These are phyloP conservation scores for Tragopan temminckii DNA, from an alignment of 2,797 vertebrate species.

Conservation along the genomic window DNA sequence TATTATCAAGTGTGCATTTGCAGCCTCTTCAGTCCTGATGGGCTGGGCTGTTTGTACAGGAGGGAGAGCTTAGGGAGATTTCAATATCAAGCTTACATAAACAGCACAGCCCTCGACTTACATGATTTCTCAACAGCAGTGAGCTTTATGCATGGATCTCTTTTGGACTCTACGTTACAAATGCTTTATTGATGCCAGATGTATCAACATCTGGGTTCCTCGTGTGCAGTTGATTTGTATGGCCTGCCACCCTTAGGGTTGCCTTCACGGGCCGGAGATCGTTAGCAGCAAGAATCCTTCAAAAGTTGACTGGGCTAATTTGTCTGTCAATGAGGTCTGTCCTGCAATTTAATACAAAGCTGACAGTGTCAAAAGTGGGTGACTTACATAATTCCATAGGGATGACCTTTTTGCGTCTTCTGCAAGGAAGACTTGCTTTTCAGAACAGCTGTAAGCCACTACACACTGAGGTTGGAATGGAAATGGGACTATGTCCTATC, in stretches of 20 bases:
- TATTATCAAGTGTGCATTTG: slow-evolving; percentile 16
- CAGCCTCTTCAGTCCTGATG: background rate
- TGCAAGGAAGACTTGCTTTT: background rate
- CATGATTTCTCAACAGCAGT: slow-evolving; percentile 35
- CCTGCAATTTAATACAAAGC: background rate
- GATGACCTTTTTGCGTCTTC: background rate
- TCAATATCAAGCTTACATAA: background rate
- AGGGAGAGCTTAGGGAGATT: background rate
- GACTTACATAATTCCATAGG: background rate
- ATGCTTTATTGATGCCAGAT: slow-evolving; percentile 60
- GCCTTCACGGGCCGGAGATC: slow-evolving; percentile 64
- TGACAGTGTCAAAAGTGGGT: background rate
- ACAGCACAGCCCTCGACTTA: slow-evolving; percentile 45
- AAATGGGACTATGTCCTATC: background rate
- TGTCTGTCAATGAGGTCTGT: slow-evolving; percentile 43
- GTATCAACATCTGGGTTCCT: slow-evolving; percentile 65
- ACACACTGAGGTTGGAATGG: background rate
- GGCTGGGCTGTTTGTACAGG: background rate
- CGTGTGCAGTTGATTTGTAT: slow-evolving; percentile 48
- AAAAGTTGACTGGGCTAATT: slow-evolving; percentile 70
- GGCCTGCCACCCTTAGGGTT: slow-evolving; percentile 67
- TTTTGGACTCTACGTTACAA: slow-evolving; percentile 41
- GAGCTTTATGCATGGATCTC: background rate
- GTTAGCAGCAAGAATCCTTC: slow-evolving; percentile 58
- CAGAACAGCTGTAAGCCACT: background rate